Conservation (phyloP, 2,888 invertebrate genomes). For the Maniola hyperantus region DNA sequence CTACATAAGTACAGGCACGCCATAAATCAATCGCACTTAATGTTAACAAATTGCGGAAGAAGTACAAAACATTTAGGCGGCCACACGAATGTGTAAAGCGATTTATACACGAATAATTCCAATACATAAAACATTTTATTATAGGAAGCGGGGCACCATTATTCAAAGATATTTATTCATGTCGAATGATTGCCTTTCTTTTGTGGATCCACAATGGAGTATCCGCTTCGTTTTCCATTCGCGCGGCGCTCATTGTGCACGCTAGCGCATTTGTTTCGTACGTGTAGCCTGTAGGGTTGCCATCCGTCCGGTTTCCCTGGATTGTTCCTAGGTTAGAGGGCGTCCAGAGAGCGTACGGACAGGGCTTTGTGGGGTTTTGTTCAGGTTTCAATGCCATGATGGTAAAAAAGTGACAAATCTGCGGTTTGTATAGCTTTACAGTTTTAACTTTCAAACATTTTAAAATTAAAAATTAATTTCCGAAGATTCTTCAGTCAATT, state of each 20-base stretch:
- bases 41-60: slow-evolving; percentile 45
- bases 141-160: slow-evolving; percentile 72
- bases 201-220: slow-evolving; percentile 78
- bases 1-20: slow-evolving; percentile 27
- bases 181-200: slow-evolving; percentile 82
- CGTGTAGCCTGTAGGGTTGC: slow-evolving; percentile 10
- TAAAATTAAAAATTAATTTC: too few species aligned
- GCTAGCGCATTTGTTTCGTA: slow-evolving; percentile 70
- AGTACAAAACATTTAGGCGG: slow-evolving; percentile 40
- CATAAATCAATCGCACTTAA: slow-evolving; percentile 40
- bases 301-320: too few species aligned
- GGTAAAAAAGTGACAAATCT: too few species aligned
- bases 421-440: too few species aligned
- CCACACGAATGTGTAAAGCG: slow-evolving; percentile 49
- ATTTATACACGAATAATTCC: slow-evolving; percentile 73
- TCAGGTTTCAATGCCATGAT: too few species aligned
- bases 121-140: slow-evolving; percentile 81
- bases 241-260: slow-evolving; percentile 71
- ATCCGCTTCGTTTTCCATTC: slow-evolving; percentile 71
- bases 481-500: too few species aligned
- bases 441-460: too few species aligned
- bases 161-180: slow-evolving; percentile 82
- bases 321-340: too few species aligned
- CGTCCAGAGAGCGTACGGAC: too few species aligned
- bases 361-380: too few species aligned